Conservation (phyloP, 2,888 invertebrate genomes). For the Agriopis marginaria region DNA sequence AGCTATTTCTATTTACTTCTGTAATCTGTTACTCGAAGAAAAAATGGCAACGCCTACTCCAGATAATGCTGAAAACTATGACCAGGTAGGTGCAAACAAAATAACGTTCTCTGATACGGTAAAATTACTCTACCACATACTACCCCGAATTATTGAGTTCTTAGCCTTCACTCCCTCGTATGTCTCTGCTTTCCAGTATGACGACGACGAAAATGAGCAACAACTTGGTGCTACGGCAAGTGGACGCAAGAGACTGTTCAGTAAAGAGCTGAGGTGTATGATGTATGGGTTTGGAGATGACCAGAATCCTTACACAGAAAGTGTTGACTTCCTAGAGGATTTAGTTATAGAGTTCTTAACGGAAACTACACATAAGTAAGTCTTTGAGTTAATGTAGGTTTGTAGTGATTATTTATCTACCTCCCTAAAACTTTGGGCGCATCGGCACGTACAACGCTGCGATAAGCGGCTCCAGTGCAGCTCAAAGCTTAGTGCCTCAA, state of each 20-base stretch:
- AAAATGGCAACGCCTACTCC: slow-evolving; percentile 70
- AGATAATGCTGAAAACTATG: slow-evolving; percentile 74
- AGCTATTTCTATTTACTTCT: neutral
- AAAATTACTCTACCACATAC: neutral
- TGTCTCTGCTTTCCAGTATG: slow-evolving; percentile 52
- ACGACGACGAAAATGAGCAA: slow-evolving; percentile 91
- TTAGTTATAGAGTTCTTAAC: slow-evolving; percentile 98
- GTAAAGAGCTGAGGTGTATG: slow-evolving; percentile 98
- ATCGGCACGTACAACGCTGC: too few relatives aligned
- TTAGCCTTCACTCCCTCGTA: neutral
- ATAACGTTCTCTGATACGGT: slow-evolving; percentile 6
- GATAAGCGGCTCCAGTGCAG: too few relatives aligned
- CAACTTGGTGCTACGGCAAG: slow-evolving; percentile 89
- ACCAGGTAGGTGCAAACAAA: slow-evolving; percentile 63
- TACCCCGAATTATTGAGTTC: too few relatives aligned
- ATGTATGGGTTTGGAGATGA: slow-evolving; percentile 99
- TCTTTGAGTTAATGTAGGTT: neutral
- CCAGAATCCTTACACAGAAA: slow-evolving; percentile 99
- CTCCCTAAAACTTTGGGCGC: too few relatives aligned
- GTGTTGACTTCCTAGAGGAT: slow-evolving; percentile 98
- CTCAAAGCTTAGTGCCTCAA: too few relatives aligned
- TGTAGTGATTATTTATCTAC: neutral
- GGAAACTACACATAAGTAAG: slow-evolving; percentile 94
- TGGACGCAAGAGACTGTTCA: slow-evolving; percentile 94
- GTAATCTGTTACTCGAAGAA: neutral